These are phyloP conservation scores for Corythaixoides concolor DNA, from an alignment of 2,113 vertebrate species.

Conservation along the genomic window DNA sequence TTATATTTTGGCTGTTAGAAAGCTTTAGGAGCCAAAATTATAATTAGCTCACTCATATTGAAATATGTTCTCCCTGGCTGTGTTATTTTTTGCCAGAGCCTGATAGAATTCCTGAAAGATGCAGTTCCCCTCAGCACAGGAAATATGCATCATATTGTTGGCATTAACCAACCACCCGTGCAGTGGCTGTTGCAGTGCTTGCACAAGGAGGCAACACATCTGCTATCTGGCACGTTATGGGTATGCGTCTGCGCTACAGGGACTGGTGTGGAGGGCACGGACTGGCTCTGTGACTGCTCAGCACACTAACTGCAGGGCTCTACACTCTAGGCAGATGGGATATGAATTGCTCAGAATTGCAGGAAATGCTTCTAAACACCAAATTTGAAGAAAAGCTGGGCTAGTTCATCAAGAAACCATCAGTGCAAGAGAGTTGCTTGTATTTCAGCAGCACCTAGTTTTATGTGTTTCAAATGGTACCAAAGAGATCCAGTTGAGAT, in stretches of 20 bases:
- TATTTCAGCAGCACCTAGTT: not conserved
- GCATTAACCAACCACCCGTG: not conserved
- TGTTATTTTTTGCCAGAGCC: constrained; percentile 40
- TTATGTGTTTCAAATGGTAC: not conserved
- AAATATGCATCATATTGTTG: not conserved
- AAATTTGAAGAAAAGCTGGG: not conserved
- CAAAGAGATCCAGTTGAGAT: not conserved
- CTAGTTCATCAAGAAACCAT: not conserved
- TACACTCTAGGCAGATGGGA: not conserved
- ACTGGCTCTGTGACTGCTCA: not conserved
- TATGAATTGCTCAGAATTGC: not conserved
- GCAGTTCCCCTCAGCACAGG: not conserved
- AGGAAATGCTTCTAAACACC: not conserved
- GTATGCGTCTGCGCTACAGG: not conserved
- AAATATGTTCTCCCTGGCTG: constrained; percentile 53
- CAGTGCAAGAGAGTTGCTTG: not conserved
- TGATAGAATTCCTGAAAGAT: constrained; percentile 41
- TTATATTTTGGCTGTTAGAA: constrained; percentile 47
- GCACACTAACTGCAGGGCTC: not conserved
- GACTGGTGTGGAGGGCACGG: not conserved
- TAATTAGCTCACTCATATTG: constrained; percentile 63
- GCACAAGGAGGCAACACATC: not conserved
- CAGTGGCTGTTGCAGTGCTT: not conserved
- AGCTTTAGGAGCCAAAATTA: constrained; percentile 57
- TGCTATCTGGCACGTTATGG: accelerated